A percentile compares a stretch with the other conserved stretches of the same genome.
These are phyloP conservation scores for Gastrophryne carolinensis DNA, from an alignment of 2,797 vertebrate genomes.

Conservation along the genomic window DNA sequence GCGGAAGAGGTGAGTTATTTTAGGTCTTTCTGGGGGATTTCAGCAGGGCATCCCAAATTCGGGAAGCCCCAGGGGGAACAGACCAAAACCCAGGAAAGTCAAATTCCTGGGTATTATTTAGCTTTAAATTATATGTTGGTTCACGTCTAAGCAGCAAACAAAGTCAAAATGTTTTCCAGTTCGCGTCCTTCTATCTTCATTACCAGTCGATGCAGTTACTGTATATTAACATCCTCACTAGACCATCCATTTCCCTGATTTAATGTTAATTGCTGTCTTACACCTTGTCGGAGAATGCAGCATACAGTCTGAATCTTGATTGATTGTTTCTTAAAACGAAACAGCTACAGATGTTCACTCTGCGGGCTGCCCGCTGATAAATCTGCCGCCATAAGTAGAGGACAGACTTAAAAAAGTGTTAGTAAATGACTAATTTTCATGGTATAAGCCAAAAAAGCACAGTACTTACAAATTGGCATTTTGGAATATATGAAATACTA, in stretches of 20 bases:
- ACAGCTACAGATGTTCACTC: conserved; percentile 32
- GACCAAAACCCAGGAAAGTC: too few relatives aligned
- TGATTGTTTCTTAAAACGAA: conserved; percentile 5
- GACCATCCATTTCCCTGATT: neutral
- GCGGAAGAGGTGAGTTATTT: too few relatives aligned
- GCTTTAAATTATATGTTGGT: too few relatives aligned
- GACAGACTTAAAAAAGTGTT: neutral
- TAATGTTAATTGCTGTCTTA: neutral
- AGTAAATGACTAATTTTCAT: neutral
- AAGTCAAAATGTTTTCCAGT: neutral
- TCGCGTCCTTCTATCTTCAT: neutral
- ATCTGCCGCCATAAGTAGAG: neutral
- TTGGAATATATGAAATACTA: too few relatives aligned
- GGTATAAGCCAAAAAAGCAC: neutral
- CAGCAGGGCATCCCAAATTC: too few relatives aligned
- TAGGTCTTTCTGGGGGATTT: too few relatives aligned
- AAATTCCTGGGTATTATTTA: too few relatives aligned
- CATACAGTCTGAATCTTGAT: conserved; percentile 18
- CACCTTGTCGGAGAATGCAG: neutral
- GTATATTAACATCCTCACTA: conserved; percentile 1
- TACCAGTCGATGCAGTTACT: neutral
- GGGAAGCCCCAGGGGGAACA: too few relatives aligned
- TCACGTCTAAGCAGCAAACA: too few relatives aligned
- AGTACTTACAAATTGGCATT: too few relatives aligned
- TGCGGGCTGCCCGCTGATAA: conserved; percentile 27